Conservation (phyloP, 2,888 invertebrate genomes). For the Drosophila multiciliata region DNA sequence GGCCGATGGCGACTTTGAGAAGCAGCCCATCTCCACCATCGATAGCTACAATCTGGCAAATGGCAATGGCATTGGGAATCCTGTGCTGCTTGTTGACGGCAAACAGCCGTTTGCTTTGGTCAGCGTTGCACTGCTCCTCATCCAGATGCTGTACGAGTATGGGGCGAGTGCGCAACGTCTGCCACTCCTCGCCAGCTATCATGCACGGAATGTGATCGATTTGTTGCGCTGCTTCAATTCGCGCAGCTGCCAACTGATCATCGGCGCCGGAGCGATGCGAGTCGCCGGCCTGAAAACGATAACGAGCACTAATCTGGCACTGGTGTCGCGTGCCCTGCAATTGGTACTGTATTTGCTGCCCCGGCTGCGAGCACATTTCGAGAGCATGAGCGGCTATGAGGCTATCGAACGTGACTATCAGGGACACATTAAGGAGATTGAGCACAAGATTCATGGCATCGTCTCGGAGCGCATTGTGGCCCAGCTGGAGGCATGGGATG, state of each 20-base stretch:
- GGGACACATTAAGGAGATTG: constrained; percentile 96
- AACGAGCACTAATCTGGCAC: constrained; percentile 96
- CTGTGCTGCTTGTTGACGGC: constrained; percentile 88
- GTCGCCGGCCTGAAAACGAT: constrained; percentile 97
- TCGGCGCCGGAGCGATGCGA: constrained; percentile 98
- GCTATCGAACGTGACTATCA: constrained; percentile 91
- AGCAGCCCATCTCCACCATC: constrained; percentile 22
- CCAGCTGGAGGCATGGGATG: constrained; percentile 95
- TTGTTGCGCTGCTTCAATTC: constrained; percentile 94
- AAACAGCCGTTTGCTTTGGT: constrained; percentile 91
- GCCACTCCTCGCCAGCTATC: constrained; percentile 91
- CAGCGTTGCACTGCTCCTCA: constrained; percentile 93
- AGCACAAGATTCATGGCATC: constrained; percentile 95
- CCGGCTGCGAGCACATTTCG: constrained; percentile 89
- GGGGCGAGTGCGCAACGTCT: constrained; percentile 92
- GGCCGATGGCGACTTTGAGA: constrained; percentile 84
- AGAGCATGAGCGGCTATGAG: constrained; percentile 87
- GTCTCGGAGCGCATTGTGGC: constrained; percentile 93
- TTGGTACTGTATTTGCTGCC: constrained; percentile 92
- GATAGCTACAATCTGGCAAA: constrained; percentile 22
- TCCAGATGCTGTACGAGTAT: constrained; percentile 96
- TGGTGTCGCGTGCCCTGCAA: constrained; percentile 93
- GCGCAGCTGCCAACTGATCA: constrained; percentile 95
- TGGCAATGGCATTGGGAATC: constrained; percentile 78
- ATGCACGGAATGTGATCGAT: constrained; percentile 94